Evolutionary conservation across 2,888 invertebrate genomes (phyloP), one percentile per base, ranked within the genome.

Genomic region (Actias luna): DNA sequence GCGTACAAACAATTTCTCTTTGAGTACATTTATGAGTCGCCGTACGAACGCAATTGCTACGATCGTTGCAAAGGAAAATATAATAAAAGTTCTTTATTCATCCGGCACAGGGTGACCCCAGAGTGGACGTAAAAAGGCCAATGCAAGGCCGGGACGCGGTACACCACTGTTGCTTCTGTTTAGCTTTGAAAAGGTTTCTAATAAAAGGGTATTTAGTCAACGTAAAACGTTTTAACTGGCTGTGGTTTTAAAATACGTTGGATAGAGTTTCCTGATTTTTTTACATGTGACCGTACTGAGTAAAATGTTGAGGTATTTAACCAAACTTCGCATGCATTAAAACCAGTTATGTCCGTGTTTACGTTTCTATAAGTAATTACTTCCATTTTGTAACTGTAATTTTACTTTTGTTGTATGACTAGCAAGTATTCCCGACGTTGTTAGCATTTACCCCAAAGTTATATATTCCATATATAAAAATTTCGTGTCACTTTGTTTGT

Each of bases 21-120:
- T 62, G 61, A 58, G 58, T 58, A 62, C 46, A 50, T 50, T 46
- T 57, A 61, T 61, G 58, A 58, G 39, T 57, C 31, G 57, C 42
- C 55, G 46, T 57, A 29, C 55, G 10, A 29, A 27, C 61, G 36
- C 57, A 61, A 61, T 31, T 57, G 42, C 58, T 39, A 58, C 25
- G 22, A 42, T 31, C 57, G 39, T 36, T 31, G 58, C 61, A 62
- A 58, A 62, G 42, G 42, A 12, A 31, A 62, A 62, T 57, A 57
- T 57, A 62, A 62, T 62, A 62, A 58, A 62, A 62, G 31, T 58
- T 42, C 31, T 62, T 62, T 42, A 62, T 62, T 62, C 57, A 39
- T n/a, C 16, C 18, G 36, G 27, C 2, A 55, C 27, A 46, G 39
- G 14, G 29, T 58, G 61, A 62, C 58, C 58, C 22, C 39, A 0